These are phyloP conservation scores for Entomyzon cyanotis DNA, from an alignment of 2,113 vertebrate species.

Conservation along the genomic window DNA sequence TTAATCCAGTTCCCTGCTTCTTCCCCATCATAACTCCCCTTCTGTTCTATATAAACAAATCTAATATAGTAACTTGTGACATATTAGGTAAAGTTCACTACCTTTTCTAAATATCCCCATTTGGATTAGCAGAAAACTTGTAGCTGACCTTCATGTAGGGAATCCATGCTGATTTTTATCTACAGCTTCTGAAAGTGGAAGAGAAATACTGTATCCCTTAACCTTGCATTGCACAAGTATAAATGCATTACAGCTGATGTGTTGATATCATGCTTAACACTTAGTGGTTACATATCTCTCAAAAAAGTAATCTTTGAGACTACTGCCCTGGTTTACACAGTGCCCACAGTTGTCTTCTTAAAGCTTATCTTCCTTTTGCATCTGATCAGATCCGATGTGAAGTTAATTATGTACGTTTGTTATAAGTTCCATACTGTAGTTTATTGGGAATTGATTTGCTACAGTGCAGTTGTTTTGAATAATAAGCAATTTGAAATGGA, in stretches of 20 bases:
- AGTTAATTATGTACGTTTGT: not conserved
- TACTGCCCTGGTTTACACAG: not conserved
- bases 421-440: not conserved
- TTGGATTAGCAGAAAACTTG: not conserved
- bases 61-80: not conserved
- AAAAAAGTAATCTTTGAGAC: not conserved
- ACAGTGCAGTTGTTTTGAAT: not conserved
- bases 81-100: not conserved
- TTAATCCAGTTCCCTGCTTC: not conserved
- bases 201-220: not conserved
- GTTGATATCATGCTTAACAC: not conserved
- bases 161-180: not conserved
- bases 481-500: not conserved
- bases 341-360: not conserved
- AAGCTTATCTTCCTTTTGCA: not conserved
- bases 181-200: not conserved
- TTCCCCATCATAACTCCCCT: not conserved
- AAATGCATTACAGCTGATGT: not conserved
- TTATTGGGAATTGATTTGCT: not conserved
- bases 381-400: not conserved
- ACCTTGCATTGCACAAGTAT: not conserved
- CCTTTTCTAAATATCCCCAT: not conserved
- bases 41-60: not conserved
- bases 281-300: not conserved
- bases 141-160: not conserved